Percentiles rank a stretch among this genome's conserved stretches.
Conservation (phyloP, 2,888 invertebrate genomes). For the Drosophila buzzatii region DNA sequence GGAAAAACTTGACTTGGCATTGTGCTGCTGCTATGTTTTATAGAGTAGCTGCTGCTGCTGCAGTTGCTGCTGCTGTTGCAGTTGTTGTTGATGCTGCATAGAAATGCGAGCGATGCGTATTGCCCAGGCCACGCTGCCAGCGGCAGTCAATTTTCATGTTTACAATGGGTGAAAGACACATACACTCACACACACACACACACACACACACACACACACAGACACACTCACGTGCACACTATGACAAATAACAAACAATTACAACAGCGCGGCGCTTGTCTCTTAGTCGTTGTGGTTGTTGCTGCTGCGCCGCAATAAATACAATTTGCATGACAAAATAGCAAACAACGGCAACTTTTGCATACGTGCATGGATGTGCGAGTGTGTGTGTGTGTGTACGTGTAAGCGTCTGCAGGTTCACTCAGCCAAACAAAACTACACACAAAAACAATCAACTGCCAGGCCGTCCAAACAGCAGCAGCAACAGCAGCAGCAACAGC, state of each 20-base stretch:
- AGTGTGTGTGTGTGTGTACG: conserved; percentile 12
- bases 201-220: not conserved
- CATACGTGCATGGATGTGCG: conserved; percentile 29
- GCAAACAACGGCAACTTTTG: conserved; percentile 75
- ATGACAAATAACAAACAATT: conserved; percentile 76
- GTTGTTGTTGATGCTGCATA: conserved; percentile 32
- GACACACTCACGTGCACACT: conserved; percentile 25
- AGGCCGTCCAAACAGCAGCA: conserved; percentile 47
- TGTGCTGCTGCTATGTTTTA: conserved; percentile 19
- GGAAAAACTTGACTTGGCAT: conserved; percentile 39
- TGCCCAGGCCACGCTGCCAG: conserved; percentile 45
- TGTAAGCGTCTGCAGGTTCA: conserved; percentile 68
- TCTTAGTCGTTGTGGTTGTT: conserved; percentile 50
- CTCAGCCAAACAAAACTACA: conserved; percentile 78
- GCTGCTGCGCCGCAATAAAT: conserved; percentile 77
- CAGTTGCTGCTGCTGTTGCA: conserved; percentile 17
- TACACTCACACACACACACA: conserved; percentile 10
- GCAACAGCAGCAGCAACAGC: conserved; percentile 26
- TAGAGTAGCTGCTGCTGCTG: conserved; percentile 16
- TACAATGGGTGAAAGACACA: conserved; percentile 48
- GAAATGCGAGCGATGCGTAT: conserved; percentile 48
- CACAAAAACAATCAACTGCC: conserved; percentile 78
- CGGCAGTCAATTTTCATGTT: conserved; percentile 78
- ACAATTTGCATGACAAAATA: conserved; percentile 81
- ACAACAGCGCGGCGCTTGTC: conserved; percentile 62